Evolutionary conservation across 2,113 vertebrate genomes (phyloP).

Genomic region (Corythoichthys intestinalis): DNA sequence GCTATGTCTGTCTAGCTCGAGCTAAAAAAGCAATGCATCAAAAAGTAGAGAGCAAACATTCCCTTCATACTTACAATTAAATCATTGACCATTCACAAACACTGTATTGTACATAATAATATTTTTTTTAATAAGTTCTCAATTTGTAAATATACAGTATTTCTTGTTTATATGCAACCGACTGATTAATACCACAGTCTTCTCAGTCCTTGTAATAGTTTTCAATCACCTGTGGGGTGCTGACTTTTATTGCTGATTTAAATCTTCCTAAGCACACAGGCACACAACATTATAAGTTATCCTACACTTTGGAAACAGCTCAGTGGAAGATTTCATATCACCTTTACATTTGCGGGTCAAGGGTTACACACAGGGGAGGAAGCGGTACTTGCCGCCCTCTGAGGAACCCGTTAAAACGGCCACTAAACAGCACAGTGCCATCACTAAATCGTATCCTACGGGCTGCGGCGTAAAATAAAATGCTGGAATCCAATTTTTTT

Average conservation of each 20-base stretch:
- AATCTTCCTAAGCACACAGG: slow-evolving; percentile 57
- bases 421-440: slow-evolving; percentile 69
- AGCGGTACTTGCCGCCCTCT: slow-evolving; percentile 69
- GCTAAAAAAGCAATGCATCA: slow-evolving; percentile 15
- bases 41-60: not conserved
- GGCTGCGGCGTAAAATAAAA: slow-evolving; percentile 76
- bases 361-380: slow-evolving; percentile 90
- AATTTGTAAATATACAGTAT: not conserved
- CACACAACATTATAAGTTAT: slow-evolving; percentile 61
- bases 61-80: slow-evolving; percentile 3
- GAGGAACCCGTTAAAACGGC: slow-evolving; percentile 75
- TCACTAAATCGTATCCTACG: slow-evolving; percentile 69
- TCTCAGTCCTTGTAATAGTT: slow-evolving; percentile 7
- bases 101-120: not conserved
- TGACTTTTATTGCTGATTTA: slow-evolving; percentile 45
- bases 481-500: slow-evolving; percentile 63
- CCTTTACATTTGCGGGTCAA: slow-evolving; percentile 80
- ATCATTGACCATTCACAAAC: not conserved
- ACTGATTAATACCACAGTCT: slow-evolving; percentile 1
- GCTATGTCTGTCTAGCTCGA: slow-evolving; percentile 32
- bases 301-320: slow-evolving; percentile 75
- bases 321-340: slow-evolving; percentile 78
- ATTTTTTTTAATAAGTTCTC: not conserved
- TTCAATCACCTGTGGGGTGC: slow-evolving; percentile 45
- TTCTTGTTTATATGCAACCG: not conserved